Evolutionary conservation across 2,113 vertebrate species (phyloP), one percentile per base, ranked within the genome.

Genomic region (Xiphorhynchus elegans): DNA sequence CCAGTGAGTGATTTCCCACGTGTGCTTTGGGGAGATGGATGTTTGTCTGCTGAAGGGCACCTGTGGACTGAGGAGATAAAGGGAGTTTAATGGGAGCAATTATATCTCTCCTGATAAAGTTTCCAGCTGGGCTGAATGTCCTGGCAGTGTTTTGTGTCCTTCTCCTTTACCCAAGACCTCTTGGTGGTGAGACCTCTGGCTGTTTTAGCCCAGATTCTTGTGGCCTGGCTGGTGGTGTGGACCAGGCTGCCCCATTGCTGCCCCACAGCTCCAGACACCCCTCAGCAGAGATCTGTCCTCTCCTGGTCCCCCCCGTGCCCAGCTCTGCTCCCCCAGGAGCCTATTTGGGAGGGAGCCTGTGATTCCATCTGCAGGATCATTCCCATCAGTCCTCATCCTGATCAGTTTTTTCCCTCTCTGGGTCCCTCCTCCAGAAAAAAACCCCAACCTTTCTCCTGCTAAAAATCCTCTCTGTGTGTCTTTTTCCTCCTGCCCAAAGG

Each of bases 151-250:
- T 5, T 12, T 1, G 3, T 12, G 37, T 46, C 40, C 66, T 78
- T 69, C 59, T 84, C 63, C 37, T 84, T 92, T 85, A 28, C 60
- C 40, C 28, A 49, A 26, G 46, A 25, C 19, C 16, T 69, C 33
- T 21, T 4, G 39, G 8, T n/a, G 16, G 29, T 21, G 78, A 11
- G 15, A 29, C 2, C 37, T 52, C 23, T 0, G 8, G 40, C 9
- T 11, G 2, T 40, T 67, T 4, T 53, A 39, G 21, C 44, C 35
- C 50, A 6, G 40, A 18, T 15, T 6, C 33, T 7, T 12, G 47
- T 37, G 14, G 17, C 47, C 64, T 28, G 40, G 37, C 2, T 7
- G 37, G 6, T 35, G 13, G 26, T 3, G 35, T 0, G 4, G 53
- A 6, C 14, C 19, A 18, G 47, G 3, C 10, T 24, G 50, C 49